Base-by-base conservation (phyloP, 2,113 vertebrate species). In the Eubucco bourcierii region DNA sequence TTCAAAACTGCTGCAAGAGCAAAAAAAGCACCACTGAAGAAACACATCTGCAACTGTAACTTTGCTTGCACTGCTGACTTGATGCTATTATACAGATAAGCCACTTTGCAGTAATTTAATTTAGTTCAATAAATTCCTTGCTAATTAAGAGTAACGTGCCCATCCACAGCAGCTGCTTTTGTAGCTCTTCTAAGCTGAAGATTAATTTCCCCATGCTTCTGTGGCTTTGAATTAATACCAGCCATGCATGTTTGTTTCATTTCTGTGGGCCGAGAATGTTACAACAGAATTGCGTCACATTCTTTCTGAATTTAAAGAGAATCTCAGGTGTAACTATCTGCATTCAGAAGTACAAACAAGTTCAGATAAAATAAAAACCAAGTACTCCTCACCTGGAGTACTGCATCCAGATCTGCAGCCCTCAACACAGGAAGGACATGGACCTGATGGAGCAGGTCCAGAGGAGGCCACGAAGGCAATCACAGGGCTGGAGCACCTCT, bases 81-180 rank as follows among this genome's bases (percentile, higher is more conserved):
- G 61, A 46, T 88, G 87, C 56, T 85, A 19, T n/a, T 84, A 9
- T 7, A 64, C 41, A 80, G 80, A 80, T 74, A 77, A 90, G 65
- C 47, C 53, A 78, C 89, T 80, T 44, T 23, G 53, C 1, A 4
- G 29, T 72, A 41, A 93, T 12, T 73, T 41, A 64, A 80, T 60
- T 84, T 28, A 50, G 20, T 21, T 39, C 70, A 58, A 68, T 84
- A 44, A 80, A 83, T 86, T 78, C 90, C 61, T 29, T 80, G 47
- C 67, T 93, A 91, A 92, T 96, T 86, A 67, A 75, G 76, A 66
- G 58, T 37, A 61, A 92, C 58, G 18, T 27, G 31, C 33, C 82
- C 60, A 66, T 39, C 71, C 9, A 24, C 93, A 77, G 86, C 80
- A 93, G 65, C 2, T 79, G 59, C 67, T 76, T 90, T 75, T 75